Conservation (phyloP, 2,113 vertebrate genomes). For the Scalopus aquaticus region DNA sequence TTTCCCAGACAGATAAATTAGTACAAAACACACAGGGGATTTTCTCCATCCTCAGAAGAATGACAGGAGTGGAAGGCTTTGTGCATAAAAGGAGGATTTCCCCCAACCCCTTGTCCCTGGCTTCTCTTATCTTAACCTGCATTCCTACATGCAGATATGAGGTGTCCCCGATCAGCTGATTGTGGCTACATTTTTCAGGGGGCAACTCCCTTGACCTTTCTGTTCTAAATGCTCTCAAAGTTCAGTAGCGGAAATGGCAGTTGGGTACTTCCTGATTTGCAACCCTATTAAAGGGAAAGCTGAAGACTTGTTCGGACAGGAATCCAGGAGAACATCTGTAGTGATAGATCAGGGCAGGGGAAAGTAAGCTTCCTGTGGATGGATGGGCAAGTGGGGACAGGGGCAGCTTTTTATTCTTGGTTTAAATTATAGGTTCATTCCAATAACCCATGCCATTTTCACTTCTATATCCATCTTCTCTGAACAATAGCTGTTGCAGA, state of each 20-base stretch:
- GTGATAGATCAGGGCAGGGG: not conserved
- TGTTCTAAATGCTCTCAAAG: not conserved
- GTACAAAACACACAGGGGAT: not conserved
- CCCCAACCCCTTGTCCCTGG: not conserved
- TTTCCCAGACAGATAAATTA: not conserved
- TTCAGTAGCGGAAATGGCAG: not conserved
- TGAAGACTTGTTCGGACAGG: too few relatives aligned
- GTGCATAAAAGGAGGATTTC: not conserved
- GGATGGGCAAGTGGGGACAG: too few relatives aligned
- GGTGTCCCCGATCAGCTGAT: not conserved
- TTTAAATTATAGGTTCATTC: not conserved
- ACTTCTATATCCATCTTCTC: not conserved
- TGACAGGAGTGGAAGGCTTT: not conserved
- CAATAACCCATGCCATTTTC: not conserved
- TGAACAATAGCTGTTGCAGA: not conserved
- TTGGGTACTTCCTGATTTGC: not conserved
- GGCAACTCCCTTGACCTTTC: not conserved
- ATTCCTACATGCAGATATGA: not conserved
- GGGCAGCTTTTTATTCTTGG: not conserved
- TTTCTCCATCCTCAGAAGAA: not conserved
- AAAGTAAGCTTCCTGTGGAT: not conserved
- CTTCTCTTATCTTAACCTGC: slow-evolving; percentile 6
- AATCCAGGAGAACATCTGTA: not conserved
- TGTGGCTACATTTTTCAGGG: not conserved
- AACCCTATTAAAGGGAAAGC: not conserved